Percentiles rank a stretch among this genome's conserved stretches.
Evolutionary conservation across 2,888 invertebrate genomes (phyloP).

Genomic region (Trypoxylon attenuatum): DNA sequence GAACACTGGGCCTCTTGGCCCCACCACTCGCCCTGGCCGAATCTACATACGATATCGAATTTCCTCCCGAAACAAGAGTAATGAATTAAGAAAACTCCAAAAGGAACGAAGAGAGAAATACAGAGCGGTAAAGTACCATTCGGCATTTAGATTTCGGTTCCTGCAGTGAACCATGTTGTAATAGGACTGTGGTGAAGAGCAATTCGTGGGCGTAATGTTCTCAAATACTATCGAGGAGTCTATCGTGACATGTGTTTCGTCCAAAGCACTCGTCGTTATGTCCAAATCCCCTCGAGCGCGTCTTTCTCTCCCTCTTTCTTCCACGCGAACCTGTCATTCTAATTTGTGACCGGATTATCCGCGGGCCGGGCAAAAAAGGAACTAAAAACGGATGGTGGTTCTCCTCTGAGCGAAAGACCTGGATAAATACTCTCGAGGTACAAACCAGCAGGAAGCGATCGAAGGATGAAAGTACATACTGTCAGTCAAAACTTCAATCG

Average conservation of each 20-base stretch:
- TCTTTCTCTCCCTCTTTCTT: no score
- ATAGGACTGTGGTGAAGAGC: no score
- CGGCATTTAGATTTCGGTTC: no score
- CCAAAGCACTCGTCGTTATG: no score
- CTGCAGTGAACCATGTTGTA: no score
- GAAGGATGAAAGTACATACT: constrained; percentile 7
- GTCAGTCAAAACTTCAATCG: constrained; percentile 30
- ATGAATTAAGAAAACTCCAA: constrained; percentile 17
- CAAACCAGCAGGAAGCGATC: neutral
- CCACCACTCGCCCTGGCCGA: constrained; percentile 19
- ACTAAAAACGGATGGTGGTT: neutral
- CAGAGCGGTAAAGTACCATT: no score
- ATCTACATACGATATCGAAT: constrained; percentile 44
- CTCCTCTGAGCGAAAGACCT: neutral
- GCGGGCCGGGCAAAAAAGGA: neutral
- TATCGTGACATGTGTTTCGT: no score
- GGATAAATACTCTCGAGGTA: neutral
- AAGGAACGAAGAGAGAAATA: no score
- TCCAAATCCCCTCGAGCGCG: no score
- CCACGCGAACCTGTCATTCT: no score
- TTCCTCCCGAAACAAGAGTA: constrained; percentile 17
- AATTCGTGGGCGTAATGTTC: no score
- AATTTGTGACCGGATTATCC: neutral
- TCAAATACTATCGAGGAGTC: no score
- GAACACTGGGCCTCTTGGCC: constrained; percentile 44